A percentile compares a stretch with the other conserved stretches of the same genome.
Conservation (phyloP, 1,140 invertebrate genomes). For the Drosophila sturtevanti region DNA sequence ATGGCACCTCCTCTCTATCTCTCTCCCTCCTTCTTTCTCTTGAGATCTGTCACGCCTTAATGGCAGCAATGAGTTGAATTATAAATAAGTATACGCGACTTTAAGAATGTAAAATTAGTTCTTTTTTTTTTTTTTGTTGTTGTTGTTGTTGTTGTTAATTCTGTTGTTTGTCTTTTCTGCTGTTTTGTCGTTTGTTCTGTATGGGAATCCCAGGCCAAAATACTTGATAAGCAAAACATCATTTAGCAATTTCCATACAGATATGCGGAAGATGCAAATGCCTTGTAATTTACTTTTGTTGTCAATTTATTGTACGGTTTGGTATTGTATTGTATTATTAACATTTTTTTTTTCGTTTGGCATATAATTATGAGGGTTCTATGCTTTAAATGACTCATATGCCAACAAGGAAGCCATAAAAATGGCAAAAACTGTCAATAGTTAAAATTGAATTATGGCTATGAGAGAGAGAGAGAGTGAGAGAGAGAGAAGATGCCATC, state of each 20-base stretch:
- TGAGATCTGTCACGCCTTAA: constrained; percentile 45
- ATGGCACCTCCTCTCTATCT: neutral
- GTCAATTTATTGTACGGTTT: constrained; percentile 11
- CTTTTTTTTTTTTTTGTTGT: constrained; percentile 16
- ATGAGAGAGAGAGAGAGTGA: constrained; percentile 2
- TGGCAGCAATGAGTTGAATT: constrained; percentile 46
- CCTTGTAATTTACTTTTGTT: constrained; percentile 52
- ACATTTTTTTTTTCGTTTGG: constrained; percentile 6
- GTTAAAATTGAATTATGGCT: constrained; percentile 27
- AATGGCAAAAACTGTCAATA: constrained; percentile 31
- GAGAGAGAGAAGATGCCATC: constrained; percentile 37
- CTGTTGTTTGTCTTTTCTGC: too few species aligned
- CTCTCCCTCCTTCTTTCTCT: neutral
- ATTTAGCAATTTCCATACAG: constrained; percentile 52
- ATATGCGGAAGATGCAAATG: constrained; percentile 46
- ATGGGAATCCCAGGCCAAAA: constrained; percentile 42
- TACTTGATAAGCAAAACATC: constrained; percentile 42
- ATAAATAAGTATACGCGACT: constrained; percentile 43
- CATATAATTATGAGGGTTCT: constrained; percentile 41
- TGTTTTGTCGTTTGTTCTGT: neutral
- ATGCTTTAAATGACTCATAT: constrained; percentile 26
- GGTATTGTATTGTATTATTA: constrained; percentile 6
- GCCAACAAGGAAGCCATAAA: constrained; percentile 38
- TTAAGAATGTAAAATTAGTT: constrained; percentile 38
- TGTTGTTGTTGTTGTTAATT: too few species aligned